Percentiles rank a stretch among this genome's conserved stretches.
phyloP scores from a whole-genome alignment of 2,113 vertebrate species.

The Anhinga anhinga region DNA sequence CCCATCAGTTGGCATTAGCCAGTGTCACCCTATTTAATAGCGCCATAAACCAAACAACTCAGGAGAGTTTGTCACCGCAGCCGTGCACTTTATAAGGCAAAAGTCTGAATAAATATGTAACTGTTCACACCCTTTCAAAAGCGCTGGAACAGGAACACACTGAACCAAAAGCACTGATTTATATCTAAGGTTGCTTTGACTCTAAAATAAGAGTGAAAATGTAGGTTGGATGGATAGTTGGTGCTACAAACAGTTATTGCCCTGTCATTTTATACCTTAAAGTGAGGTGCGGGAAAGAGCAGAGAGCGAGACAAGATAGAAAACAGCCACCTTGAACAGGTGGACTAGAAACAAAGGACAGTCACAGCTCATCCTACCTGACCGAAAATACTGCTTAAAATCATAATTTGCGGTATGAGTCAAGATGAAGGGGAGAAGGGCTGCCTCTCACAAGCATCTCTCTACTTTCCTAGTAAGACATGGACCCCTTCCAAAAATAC shows the following conservation, averaged over 20 bases:
- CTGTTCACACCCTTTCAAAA: slow-evolving; percentile 33
- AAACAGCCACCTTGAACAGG: not conserved
- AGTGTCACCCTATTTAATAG: not conserved
- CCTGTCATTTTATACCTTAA: not conserved
- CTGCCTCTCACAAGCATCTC: not conserved
- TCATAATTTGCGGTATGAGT: not conserved
- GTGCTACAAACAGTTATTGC: not conserved
- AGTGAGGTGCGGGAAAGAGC: not conserved
- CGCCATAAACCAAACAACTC: not conserved
- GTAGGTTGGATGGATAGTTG: not conserved
- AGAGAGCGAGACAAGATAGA: not conserved
- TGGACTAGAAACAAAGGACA: not conserved
- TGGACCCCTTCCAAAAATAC: not conserved
- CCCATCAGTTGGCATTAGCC: not conserved
- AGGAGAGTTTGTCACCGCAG: not conserved
- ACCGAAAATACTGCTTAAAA: not conserved
- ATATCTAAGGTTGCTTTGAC: not conserved
- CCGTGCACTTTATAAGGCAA: slow-evolving; percentile 7
- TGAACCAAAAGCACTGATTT: slow-evolving; percentile 38
- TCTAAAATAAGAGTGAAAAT: not conserved
- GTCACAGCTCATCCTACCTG: not conserved
- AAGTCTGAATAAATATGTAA: slow-evolving; percentile 48
- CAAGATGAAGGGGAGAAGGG: not conserved
- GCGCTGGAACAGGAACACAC: not conserved
- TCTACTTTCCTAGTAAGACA: not conserved